phyloP scores from a whole-genome alignment of 2,888 invertebrate species.

The Chloroclystis v-ata region DNA sequence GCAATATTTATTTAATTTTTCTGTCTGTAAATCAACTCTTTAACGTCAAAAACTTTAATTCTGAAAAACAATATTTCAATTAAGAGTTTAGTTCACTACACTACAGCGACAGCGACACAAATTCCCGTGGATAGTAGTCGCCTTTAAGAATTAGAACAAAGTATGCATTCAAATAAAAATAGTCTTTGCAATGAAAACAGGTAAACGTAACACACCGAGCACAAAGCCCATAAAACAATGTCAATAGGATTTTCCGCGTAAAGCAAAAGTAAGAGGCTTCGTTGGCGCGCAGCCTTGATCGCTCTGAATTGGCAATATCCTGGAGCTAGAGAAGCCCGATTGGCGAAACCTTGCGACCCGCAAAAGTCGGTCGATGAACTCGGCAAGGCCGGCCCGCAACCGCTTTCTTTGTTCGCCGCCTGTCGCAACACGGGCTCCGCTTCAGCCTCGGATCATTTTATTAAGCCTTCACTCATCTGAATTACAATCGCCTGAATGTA shows the following conservation, averaged over 20 bases:
- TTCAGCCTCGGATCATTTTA: conserved; percentile 67
- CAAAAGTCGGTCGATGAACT: conserved; percentile 77
- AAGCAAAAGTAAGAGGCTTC: conserved; percentile 69
- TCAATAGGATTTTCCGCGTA: conserved; percentile 48
- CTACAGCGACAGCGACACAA: no score
- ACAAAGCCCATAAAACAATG: conserved; percentile 31
- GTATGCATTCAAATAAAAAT: no score
- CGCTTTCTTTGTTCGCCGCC: conserved; percentile 75
- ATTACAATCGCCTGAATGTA: conserved; percentile 44
- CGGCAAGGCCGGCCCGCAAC: conserved; percentile 68
- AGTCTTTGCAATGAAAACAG: no score
- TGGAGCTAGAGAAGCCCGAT: conserved; percentile 74
- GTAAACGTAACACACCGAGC: no score
- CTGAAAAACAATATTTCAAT: no score
- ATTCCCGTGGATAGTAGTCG: no score
- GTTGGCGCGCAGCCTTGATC: conserved; percentile 68
- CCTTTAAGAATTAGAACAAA: no score
- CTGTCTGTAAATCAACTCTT: no score
- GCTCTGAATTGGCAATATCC: conserved; percentile 76
- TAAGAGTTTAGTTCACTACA: no score
- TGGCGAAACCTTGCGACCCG: conserved; percentile 78
- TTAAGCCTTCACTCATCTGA: conserved; percentile 70
- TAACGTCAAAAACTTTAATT: no score
- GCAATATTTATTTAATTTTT: no score
- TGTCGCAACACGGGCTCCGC: conserved; percentile 64